These are phyloP conservation scores for Trichogramma dendrolimi DNA, from an alignment of 2,888 invertebrate species.

Conservation along the genomic window DNA sequence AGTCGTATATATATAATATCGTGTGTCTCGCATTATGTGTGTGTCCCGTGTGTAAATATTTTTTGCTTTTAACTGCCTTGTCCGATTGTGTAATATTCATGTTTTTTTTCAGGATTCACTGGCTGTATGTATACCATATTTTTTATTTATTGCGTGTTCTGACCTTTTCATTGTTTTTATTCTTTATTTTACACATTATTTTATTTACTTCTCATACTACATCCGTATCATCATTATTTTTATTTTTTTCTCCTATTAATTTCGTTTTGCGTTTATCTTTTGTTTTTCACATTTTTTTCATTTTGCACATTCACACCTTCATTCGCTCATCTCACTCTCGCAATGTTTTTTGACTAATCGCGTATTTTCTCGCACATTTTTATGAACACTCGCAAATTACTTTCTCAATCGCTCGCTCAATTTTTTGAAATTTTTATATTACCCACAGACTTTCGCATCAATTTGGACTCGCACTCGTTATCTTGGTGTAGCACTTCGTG, in stretches of 20 bases:
- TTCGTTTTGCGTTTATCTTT: conserved; percentile 30
- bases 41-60: conserved; percentile 36
- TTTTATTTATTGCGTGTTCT: conserved; percentile 32
- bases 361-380: conserved; percentile 28
- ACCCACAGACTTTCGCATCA: conserved; percentile 3
- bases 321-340: conserved; percentile 18
- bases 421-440: conserved; percentile 25
- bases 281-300: conserved; percentile 28
- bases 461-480: conserved; percentile 26
- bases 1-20: conserved; percentile 53
- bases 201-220: conserved; percentile 18
- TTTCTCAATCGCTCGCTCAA: conserved; percentile 20
- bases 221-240: conserved; percentile 29
- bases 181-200: conserved; percentile 21
- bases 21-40: conserved; percentile 42
- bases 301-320: conserved; percentile 14
- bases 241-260: conserved; percentile 30
- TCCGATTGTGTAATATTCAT: conserved; percentile 26
- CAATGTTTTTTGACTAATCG: conserved; percentile 15
- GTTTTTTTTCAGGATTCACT: conserved; percentile 29
- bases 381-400: conserved; percentile 25
- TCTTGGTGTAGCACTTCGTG: conserved; percentile 41
- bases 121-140: conserved; percentile 23
- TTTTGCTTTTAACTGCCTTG: conserved; percentile 28
- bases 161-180: conserved; percentile 23